Percentiles rank a stretch among this genome's conserved stretches.
Conservation (phyloP, 2,888 invertebrate species). For the Magallana nippona region DNA sequence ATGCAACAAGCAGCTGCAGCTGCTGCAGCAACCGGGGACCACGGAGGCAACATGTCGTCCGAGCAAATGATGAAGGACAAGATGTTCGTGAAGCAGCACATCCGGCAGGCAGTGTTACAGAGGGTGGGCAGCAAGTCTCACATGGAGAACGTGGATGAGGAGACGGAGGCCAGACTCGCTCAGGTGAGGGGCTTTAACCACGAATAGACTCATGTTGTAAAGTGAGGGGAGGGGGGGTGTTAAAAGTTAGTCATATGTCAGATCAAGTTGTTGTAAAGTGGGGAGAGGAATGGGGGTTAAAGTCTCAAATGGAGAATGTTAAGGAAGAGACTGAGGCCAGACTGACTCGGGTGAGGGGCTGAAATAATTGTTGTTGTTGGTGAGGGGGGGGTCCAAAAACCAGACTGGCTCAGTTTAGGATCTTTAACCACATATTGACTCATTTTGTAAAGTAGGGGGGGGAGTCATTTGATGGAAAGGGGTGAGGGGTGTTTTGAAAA, state of each 20-base stretch:
- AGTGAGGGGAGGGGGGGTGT: background rate
- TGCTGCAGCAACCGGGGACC: constrained; percentile 65
- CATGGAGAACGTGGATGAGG: constrained; percentile 82
- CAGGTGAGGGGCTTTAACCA: constrained; percentile 63
- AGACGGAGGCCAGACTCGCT: constrained; percentile 78
- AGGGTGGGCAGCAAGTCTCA: constrained; percentile 85
- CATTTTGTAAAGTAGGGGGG: no score
- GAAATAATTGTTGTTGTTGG: no score
- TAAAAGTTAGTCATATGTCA: background rate
- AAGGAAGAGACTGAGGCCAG: no score
- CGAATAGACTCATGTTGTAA: background rate
- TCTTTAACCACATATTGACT: no score
- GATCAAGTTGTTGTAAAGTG: no score
- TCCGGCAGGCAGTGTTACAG: constrained; percentile 92
- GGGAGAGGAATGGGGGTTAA: no score
- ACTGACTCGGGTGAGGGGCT: no score
- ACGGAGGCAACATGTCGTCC: constrained; percentile 59
- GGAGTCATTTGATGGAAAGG: no score
- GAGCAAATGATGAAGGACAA: constrained; percentile 83
- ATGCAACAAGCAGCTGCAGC: constrained; percentile 71
- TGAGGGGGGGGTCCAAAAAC: no score
- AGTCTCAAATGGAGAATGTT: no score
- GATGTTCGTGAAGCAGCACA: constrained; percentile 84
- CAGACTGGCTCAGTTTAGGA: no score
- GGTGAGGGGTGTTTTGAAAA: no score